Percentiles rank a stretch among this genome's conserved stretches.
phyloP scores from a whole-genome alignment of 2,888 invertebrate species.

The Drosophila siamana region DNA sequence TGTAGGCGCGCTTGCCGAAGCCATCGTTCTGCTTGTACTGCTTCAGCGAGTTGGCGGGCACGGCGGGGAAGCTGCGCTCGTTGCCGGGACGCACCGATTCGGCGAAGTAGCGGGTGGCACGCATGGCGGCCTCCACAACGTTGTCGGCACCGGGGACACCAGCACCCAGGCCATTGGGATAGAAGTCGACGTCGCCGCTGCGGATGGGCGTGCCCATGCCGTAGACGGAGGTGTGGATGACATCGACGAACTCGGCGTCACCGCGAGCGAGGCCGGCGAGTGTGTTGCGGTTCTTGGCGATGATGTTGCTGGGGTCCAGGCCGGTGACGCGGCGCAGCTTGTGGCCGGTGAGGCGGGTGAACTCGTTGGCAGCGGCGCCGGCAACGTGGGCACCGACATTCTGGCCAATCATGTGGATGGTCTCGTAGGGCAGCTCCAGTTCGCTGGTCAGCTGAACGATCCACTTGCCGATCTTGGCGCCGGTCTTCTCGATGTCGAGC shows the following conservation, averaged over 20 bases:
- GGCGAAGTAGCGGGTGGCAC: slow-evolving; percentile 82
- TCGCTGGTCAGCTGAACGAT: slow-evolving; percentile 70
- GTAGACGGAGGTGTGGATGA: slow-evolving; percentile 82
- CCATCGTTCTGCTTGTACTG: slow-evolving; percentile 81
- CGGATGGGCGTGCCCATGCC: slow-evolving; percentile 78
- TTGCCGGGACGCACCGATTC: slow-evolving; percentile 83
- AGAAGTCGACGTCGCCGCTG: slow-evolving; percentile 83
- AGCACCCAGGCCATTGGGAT: slow-evolving; percentile 79
- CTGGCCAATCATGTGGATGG: slow-evolving; percentile 81
- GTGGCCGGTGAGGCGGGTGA: slow-evolving; percentile 75
- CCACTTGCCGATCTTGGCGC: slow-evolving; percentile 73
- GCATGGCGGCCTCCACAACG: slow-evolving; percentile 81
- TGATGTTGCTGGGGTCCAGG: slow-evolving; percentile 80
- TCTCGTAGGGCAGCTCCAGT: slow-evolving; percentile 69
- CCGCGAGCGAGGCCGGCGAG: slow-evolving; percentile 80
- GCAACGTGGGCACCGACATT: slow-evolving; percentile 83
- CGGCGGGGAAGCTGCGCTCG: slow-evolving; percentile 83
- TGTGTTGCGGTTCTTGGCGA: slow-evolving; percentile 67
- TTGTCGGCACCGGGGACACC: slow-evolving; percentile 80
- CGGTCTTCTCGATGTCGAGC: slow-evolving; percentile 74
- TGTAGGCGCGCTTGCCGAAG: slow-evolving; percentile 79
- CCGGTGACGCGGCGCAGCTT: slow-evolving; percentile 83
- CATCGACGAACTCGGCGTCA: slow-evolving; percentile 84
- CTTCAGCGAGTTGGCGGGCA: slow-evolving; percentile 79
- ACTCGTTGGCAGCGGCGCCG: slow-evolving; percentile 82